These are phyloP conservation scores for Odocoileus virginianus DNA, from an alignment of 2,113 vertebrate species.

Conservation along the genomic window DNA sequence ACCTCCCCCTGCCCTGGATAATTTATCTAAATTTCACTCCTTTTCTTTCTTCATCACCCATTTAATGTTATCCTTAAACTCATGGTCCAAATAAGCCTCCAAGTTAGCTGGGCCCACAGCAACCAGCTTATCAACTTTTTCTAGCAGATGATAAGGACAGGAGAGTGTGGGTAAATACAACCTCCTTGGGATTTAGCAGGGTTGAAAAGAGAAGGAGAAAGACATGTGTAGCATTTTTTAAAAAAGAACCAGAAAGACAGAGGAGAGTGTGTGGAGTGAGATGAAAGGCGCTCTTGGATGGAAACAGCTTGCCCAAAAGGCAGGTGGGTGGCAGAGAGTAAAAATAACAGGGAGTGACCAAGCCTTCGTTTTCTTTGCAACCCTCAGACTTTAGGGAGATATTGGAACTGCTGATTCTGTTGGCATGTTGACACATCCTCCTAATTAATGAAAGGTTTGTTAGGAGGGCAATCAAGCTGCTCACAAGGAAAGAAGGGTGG, in stretches of 20 bases:
- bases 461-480: background rate
- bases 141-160: background rate
- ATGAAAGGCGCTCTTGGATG: background rate
- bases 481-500: background rate
- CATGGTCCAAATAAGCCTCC: background rate
- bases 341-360: constrained; percentile 41
- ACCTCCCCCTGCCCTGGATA: background rate
- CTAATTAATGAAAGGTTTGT: constrained; percentile 29
- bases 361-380: constrained; percentile 57
- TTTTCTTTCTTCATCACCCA: constrained; percentile 15
- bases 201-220: background rate
- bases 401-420: constrained; percentile 62
- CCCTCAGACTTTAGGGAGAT: constrained; percentile 44
- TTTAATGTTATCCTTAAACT: constrained; percentile 31
- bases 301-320: constrained; percentile 51
- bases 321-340: constrained; percentile 35
- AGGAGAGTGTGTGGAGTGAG: background rate
- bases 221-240: background rate
- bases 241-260: background rate
- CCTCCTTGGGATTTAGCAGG: background rate
- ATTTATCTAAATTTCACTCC: background rate
- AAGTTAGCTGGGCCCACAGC: background rate
- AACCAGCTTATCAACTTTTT: background rate
- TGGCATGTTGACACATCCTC: background rate
- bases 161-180: background rate